Evolutionary conservation across 2,888 invertebrate species (phyloP), one percentile per base, ranked within the genome.

Genomic region (Eupelmus urozonus): DNA sequence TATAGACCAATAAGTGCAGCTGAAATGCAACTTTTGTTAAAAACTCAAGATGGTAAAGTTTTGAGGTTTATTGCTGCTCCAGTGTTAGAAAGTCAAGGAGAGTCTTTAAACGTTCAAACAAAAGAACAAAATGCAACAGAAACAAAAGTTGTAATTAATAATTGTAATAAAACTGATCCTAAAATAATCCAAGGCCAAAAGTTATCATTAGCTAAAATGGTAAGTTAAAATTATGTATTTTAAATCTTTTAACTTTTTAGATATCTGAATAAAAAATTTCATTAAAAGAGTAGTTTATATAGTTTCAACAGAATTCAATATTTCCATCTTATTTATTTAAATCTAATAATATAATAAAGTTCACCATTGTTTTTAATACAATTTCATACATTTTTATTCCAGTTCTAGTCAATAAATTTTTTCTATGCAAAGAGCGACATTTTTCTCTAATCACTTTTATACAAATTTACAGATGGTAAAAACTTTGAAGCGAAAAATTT

Each of bases 31-130:
- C 86, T 92, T 23, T 85, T 91, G 49, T 84, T 92, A 60, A 91
- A 92, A 85, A 90, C 92, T 27, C 91, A 92, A 3, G 91, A 90
- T 85, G 92, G 92, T 7, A 90, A 91, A 84, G 86, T 91, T 60
- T 88, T 92, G 81, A 91, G 90, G 76, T 85, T 91, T 40, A 90
- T 91, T 4, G 89, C 91, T 5, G 84, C 88, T 49, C 88, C 90
- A 7, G 78, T 88, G 51, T 71, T 55, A 55, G 82, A 85, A 65
- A 80, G 70, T 55, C 73, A 83, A 62, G 65, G 51, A 51, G 79
- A 78, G 34, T 75, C 78, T 7, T 80, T 86, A 25, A 82, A 0
- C 76, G 82, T 29, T 67, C 86, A 34, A 51, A 65, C 78, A 20
- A 80, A 85, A 69, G 16, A 71, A 7, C 79, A 81, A 65, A 57